A percentile compares a stretch with the other conserved stretches of the same genome.
Conservation (phyloP, 2,113 vertebrate genomes). For the Crotalus horridus region DNA sequence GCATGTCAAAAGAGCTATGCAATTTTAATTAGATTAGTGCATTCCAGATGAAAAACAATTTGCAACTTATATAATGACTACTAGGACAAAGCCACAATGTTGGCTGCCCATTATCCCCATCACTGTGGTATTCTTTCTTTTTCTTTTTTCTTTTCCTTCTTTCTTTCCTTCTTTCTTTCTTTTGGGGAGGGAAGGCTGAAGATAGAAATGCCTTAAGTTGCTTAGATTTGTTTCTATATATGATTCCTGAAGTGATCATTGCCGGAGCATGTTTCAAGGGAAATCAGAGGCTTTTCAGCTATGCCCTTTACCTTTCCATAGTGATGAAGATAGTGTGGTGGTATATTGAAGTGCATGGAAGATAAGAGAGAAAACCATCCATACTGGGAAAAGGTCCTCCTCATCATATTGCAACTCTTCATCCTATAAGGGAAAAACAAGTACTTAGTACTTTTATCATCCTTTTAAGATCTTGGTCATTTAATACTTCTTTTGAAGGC, state of each 20-base stretch:
- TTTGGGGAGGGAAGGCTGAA: not conserved
- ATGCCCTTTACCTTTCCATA: not conserved
- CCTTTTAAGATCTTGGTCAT: not conserved
- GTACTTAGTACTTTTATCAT: not conserved
- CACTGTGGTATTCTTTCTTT: not conserved
- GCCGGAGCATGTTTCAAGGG: not conserved
- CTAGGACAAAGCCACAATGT: not conserved
- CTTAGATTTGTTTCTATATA: not conserved
- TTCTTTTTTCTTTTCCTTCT: not conserved
- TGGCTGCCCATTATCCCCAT: not conserved
- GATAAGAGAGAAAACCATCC: not conserved
- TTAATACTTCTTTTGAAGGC: not conserved
- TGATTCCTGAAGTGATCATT: not conserved
- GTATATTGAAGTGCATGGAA: not conserved
- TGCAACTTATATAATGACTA: not conserved
- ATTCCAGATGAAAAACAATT: not conserved
- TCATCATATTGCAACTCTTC: not conserved
- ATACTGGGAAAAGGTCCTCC: not conserved
- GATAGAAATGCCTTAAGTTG: not conserved
- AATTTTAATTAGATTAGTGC: not conserved
- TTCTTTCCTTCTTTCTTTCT: not conserved
- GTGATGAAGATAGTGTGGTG: not conserved
- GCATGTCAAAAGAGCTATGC: not conserved
- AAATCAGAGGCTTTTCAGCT: not conserved
- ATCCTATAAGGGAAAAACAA: not conserved